These are phyloP conservation scores for Psix sp. DNA, from an alignment of 1,140 invertebrate species.

Conservation along the genomic window DNA sequence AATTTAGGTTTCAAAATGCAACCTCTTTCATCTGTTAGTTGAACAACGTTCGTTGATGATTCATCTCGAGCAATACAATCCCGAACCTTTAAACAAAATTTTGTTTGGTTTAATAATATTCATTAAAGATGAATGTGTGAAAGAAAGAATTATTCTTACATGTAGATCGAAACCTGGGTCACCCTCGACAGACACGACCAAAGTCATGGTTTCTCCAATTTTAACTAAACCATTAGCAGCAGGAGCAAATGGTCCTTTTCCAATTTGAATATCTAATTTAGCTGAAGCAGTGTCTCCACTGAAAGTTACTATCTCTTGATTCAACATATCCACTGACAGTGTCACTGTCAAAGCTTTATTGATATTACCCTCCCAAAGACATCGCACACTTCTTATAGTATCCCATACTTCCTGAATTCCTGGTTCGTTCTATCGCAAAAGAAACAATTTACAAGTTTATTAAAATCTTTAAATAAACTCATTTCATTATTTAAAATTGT, in stretches of 20 bases:
- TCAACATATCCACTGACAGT: slow-evolving; percentile 87
- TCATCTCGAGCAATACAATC: slow-evolving; percentile 87
- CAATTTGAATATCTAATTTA: slow-evolving; percentile 87
- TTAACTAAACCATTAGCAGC: slow-evolving; percentile 87
- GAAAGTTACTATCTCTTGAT: slow-evolving; percentile 88
- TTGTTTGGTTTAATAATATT: too few species aligned
- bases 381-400: slow-evolving; percentile 85
- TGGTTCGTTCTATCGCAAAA: slow-evolving; percentile 80
- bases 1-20: slow-evolving; percentile 90
- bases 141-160: slow-evolving; percentile 55
- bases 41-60: slow-evolving; percentile 80
- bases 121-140: too few species aligned
- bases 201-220: slow-evolving; percentile 89
- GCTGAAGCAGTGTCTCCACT: slow-evolving; percentile 89
- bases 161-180: slow-evolving; percentile 88
- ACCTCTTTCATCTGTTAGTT: slow-evolving; percentile 86
- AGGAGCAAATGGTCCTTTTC: slow-evolving; percentile 86
- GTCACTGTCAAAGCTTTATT: slow-evolving; percentile 85
- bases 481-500: slow-evolving; percentile 1
- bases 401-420: slow-evolving; percentile 91
- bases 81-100: slow-evolving; percentile 78
- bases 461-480: neutral
- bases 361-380: slow-evolving; percentile 88
- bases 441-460: neutral
- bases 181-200: slow-evolving; percentile 88